Percentiles rank a stretch among this genome's conserved stretches.
These are phyloP conservation scores for Congeria kusceri DNA, from an alignment of 2,888 invertebrate genomes.

Conservation along the genomic window DNA sequence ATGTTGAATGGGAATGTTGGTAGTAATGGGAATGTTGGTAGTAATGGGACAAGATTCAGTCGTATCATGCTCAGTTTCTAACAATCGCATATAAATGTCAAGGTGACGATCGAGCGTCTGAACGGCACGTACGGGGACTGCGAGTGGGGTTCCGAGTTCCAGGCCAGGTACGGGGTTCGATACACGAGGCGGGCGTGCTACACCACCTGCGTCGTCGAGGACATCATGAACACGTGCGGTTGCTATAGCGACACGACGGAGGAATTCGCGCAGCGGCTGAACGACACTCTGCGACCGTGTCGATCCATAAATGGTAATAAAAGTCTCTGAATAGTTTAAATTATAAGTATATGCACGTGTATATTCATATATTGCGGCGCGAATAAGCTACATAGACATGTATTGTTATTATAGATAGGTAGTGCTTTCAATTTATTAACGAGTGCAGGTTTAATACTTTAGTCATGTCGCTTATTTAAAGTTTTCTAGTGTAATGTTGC, in stretches of 20 bases:
- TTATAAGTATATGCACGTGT: not conserved
- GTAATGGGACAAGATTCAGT: no score
- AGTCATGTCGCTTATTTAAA: no score
- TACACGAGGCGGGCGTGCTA: slow-evolving; percentile 51
- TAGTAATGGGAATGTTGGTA: no score
- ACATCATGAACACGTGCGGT: slow-evolving; percentile 20
- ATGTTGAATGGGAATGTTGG: no score
- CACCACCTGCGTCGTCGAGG: slow-evolving; percentile 3
- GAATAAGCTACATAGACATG: not conserved
- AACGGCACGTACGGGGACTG: slow-evolving; percentile 37
- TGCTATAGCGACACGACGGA: slow-evolving; percentile 25
- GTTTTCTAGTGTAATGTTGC: no score
- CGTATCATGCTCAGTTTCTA: no score
- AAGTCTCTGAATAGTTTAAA: not conserved
- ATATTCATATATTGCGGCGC: not conserved
- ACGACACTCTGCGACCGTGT: slow-evolving; percentile 7
- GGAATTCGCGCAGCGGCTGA: slow-evolving; percentile 6
- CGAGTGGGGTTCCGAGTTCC: slow-evolving; percentile 34
- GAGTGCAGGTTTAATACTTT: no score
- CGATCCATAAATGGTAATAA: slow-evolving; percentile 17
- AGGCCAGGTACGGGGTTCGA: slow-evolving; percentile 5
- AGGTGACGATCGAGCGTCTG: slow-evolving; percentile 30
- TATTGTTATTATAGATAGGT: no score
- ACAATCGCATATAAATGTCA: no score
- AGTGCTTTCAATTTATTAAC: no score